Base-by-base conservation (phyloP, 2,797 vertebrate species). In the Coranthus polyacanthus region DNA sequence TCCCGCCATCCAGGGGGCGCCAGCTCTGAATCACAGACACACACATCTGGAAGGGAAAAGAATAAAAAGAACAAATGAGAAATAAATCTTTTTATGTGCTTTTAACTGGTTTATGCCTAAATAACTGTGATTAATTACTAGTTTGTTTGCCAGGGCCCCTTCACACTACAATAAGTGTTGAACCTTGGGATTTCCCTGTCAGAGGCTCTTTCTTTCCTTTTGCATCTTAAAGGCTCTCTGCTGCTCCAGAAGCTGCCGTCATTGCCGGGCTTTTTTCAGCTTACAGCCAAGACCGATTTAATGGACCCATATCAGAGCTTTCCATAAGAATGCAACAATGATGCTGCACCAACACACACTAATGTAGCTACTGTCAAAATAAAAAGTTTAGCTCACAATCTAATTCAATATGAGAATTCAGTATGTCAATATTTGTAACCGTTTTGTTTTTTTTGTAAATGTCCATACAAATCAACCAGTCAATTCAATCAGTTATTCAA, bases 1-100 rank as follows among this genome's bases (percentile, higher is more conserved):
- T 86, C 90, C 68, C 93, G 90, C 96, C 96, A 96, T 22, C 92
- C 90, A 2, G 91, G 94, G 29, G 93, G 81, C 61, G 86, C 91
- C 32, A 90, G 87, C 81, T 91, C 93, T 0, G 88, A 84, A 1
- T 88, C 86, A 58, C 85, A 88, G 37, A 93, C 88, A 61, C 90
- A 88, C 89, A 95, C 92, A 71, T 94, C 96, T 97, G 92, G 42
- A 75, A 54, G 20, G 26, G 7, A 43, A 15, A 54, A n/a, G n/a
- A 29, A 29, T 29, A 29, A 29, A 16, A 71, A 16, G 52, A 37
- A 47, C 16, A 34, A 43, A 55, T 0, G 21, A 52, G 34, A 21
- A 38, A 21, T 17, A 56, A 12, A 34, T 7, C 15, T 17, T 20
- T 26, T 11, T 26, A 6, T 1, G n/a, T 6, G 20, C 26, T 22